Conservation (phyloP, 2,888 invertebrate species). For the Himalopsyche anomala region DNA sequence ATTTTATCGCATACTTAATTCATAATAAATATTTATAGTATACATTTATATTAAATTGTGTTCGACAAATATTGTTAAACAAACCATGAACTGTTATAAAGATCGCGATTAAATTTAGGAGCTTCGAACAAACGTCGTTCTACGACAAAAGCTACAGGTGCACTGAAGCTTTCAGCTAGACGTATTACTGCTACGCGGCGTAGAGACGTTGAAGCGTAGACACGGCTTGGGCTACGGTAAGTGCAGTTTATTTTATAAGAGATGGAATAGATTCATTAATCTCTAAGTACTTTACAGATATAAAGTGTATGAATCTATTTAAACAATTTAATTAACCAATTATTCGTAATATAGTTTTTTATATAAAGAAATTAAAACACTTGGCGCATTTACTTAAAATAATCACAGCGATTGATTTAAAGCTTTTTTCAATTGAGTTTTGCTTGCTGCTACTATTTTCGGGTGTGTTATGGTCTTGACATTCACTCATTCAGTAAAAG, state of each 20-base stretch:
- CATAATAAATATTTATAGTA: neutral
- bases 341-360: too few relatives aligned
- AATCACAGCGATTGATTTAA: too few relatives aligned
- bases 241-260: neutral
- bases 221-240: neutral
- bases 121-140: slow-evolving; percentile 36
- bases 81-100: neutral
- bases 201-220: neutral
- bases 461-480: too few relatives aligned
- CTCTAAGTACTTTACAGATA: neutral
- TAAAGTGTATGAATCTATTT: neutral
- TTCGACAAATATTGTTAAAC: neutral
- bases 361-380: too few relatives aligned
- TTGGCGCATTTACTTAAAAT: too few relatives aligned
- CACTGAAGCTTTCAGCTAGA: slow-evolving; percentile 44
- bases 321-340: neutral
- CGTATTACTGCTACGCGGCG: slow-evolving; percentile 6
- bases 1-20: neutral
- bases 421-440: too few relatives aligned
- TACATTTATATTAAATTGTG: neutral
- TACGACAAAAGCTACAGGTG: slow-evolving; percentile 55
- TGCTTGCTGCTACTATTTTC: too few relatives aligned
- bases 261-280: neutral
- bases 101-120: neutral
- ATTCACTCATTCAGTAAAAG: too few relatives aligned